Evolutionary conservation across 1,140 invertebrate genomes (phyloP).

Genomic region (Drosophila kikkawai): DNA sequence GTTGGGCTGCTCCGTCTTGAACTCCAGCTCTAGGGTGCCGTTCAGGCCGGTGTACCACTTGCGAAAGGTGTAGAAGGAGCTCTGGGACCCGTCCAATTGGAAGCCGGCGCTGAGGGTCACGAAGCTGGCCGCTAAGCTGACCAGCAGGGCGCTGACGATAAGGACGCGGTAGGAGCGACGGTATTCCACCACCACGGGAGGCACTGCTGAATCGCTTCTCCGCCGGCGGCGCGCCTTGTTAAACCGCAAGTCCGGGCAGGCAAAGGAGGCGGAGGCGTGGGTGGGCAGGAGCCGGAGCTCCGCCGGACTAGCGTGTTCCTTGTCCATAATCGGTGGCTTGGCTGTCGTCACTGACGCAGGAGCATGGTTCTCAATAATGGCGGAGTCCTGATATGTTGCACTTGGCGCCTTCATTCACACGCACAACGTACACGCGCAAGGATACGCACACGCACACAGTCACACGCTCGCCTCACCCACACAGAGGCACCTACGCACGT

Average conservation of each 20-base stretch:
- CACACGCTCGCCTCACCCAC: slow-evolving; percentile 29
- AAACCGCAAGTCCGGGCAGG: slow-evolving; percentile 62
- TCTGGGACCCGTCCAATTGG: slow-evolving; percentile 92
- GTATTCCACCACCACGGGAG: slow-evolving; percentile 55
- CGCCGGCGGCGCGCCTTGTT: slow-evolving; percentile 72
- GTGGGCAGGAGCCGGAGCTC: slow-evolving; percentile 41
- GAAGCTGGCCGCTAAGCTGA: slow-evolving; percentile 68
- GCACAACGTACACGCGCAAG: slow-evolving; percentile 29
- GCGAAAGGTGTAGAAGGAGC: slow-evolving; percentile 94
- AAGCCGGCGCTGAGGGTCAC: slow-evolving; percentile 86
- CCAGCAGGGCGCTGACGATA: slow-evolving; percentile 68
- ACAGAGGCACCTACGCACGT: slow-evolving; percentile 53
- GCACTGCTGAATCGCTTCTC: slow-evolving; percentile 35
- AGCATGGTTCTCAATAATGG: slow-evolving; percentile 48
- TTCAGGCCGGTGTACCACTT: slow-evolving; percentile 95
- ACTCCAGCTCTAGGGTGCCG: slow-evolving; percentile 95
- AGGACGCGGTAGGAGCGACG: slow-evolving; percentile 73
- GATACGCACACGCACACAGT: slow-evolving; percentile 27
- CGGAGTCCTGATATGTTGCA: slow-evolving; percentile 71
- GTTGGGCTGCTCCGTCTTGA: slow-evolving; percentile 95
- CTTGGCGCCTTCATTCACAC: slow-evolving; percentile 75
- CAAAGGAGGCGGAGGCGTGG: slow-evolving; percentile 41
- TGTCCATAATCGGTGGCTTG: slow-evolving; percentile 52
- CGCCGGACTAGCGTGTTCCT: slow-evolving; percentile 26
- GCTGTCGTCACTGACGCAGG: slow-evolving; percentile 57